Evolutionary conservation across 2,888 invertebrate genomes (phyloP).

Genomic region (Hetaerina titia): DNA sequence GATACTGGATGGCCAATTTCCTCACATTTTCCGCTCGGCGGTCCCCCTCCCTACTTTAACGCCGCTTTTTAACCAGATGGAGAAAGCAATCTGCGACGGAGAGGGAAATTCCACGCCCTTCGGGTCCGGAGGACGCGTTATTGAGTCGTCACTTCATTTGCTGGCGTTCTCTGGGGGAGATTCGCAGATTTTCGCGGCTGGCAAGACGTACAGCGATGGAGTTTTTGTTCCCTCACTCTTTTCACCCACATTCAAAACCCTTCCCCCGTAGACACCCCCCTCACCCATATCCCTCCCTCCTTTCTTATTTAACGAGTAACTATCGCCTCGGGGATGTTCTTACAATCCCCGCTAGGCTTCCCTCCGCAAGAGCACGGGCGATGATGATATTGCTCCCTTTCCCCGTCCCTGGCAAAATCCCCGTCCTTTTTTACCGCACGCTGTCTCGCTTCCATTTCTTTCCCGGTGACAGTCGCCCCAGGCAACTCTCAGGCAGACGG

Average conservation of each 20-base stretch:
- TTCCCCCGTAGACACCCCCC: not conserved
- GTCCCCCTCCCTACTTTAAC: not conserved
- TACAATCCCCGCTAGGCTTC: not conserved
- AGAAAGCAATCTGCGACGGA: not conserved
- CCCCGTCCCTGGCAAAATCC: not conserved
- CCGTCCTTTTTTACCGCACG: not conserved
- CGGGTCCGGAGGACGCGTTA: not conserved
- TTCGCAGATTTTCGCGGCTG: not conserved
- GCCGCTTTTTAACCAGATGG: not conserved
- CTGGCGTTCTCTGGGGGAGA: not conserved
- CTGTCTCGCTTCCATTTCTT: constrained; percentile 29
- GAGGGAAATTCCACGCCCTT: not conserved
- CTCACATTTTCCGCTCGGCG: not conserved
- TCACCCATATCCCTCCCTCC: not conserved
- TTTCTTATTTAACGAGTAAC: not conserved
- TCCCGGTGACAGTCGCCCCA: constrained; percentile 18
- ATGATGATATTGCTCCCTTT: not conserved
- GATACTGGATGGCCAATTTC: not conserved
- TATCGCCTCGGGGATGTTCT: not conserved
- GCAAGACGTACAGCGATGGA: not conserved
- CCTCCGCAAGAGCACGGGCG: not conserved
- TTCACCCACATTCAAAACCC: not conserved
- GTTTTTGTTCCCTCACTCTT: not conserved
- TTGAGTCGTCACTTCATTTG: constrained; percentile 13
- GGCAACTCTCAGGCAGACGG: not conserved